Conservation (phyloP, 1,140 invertebrate species). For the Theocolax elegans region DNA sequence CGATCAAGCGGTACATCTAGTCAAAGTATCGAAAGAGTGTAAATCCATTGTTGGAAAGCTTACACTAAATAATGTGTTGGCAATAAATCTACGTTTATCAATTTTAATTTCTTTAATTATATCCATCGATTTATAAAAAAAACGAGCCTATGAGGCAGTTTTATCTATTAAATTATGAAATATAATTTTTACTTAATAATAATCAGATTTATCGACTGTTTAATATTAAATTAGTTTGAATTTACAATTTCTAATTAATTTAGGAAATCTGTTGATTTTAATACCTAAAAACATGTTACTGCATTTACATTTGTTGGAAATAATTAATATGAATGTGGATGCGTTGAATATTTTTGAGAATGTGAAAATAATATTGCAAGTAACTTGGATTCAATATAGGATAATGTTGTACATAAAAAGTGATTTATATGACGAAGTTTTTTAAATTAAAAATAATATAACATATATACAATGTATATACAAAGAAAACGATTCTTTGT, state of each 20-base stretch:
- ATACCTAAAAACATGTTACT: not conserved
- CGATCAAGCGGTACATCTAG: constrained; percentile 44
- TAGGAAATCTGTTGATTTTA: not conserved
- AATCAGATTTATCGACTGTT: constrained; percentile 18
- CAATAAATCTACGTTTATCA: constrained; percentile 38
- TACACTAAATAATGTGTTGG: constrained; percentile 39
- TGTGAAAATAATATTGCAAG: constrained; percentile 26
- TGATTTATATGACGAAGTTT: constrained; percentile 35
- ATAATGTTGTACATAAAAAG: constrained; percentile 37
- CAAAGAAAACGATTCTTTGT: constrained; percentile 8
- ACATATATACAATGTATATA: constrained; percentile 11
- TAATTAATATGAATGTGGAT: not conserved
- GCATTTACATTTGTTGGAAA: not conserved
- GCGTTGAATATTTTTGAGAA: not conserved
- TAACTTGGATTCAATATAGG: constrained; percentile 21
- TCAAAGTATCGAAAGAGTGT: constrained; percentile 40
- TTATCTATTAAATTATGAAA: constrained; percentile 6
- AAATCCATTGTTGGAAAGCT: constrained; percentile 27
- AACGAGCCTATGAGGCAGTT: constrained; percentile 2
- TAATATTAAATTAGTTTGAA: constrained; percentile 24
- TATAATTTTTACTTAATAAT: constrained; percentile 3
- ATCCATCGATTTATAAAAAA: constrained; percentile 27
- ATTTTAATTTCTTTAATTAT: constrained; percentile 32
- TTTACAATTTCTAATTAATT: not conserved
- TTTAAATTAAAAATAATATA: constrained; percentile 28